Conservation (phyloP, 1,140 invertebrate genomes). For the Gonioctena quinquepunctata region DNA sequence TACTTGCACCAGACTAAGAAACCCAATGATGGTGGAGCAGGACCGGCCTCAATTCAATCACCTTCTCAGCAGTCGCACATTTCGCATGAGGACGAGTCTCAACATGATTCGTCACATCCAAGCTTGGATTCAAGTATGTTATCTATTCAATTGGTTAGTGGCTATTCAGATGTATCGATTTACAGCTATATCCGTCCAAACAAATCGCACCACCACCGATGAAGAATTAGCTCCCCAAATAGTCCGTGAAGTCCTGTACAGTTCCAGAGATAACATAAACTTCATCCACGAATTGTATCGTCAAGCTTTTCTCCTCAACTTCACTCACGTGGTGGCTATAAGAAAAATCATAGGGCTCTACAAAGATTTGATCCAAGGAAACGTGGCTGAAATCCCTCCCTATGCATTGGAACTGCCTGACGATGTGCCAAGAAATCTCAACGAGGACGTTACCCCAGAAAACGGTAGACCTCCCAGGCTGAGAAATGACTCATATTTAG, state of each 20-base stretch:
- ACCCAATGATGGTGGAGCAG: constrained; percentile 22
- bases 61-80: not conserved
- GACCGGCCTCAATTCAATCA: constrained; percentile 17
- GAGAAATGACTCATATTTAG: constrained; percentile 81
- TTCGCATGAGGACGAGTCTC: constrained; percentile 45
- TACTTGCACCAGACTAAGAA: constrained; percentile 68
- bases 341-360: constrained; percentile 91
- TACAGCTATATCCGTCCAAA: constrained; percentile 46
- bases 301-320: constrained; percentile 89
- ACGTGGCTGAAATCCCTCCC: constrained; percentile 75
- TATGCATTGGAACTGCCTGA: constrained; percentile 85
- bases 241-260: constrained; percentile 86
- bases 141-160: not conserved
- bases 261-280: constrained; percentile 89
- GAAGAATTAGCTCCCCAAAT: constrained; percentile 58
- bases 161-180: not conserved
- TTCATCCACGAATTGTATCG: constrained; percentile 93
- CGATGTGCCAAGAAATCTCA: constrained; percentile 38
- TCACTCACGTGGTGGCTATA: constrained; percentile 84
- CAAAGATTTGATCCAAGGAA: constrained; percentile 91
- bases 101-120: constrained; percentile 44
- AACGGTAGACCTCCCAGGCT: constrained; percentile 65
- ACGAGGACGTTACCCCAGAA: constrained; percentile 54
- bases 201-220: constrained; percentile 43
- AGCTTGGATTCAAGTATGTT: constrained; percentile 53